These are phyloP conservation scores for Geopemphigus sp. DNA, from an alignment of 1,140 invertebrate species.

Conservation along the genomic window DNA sequence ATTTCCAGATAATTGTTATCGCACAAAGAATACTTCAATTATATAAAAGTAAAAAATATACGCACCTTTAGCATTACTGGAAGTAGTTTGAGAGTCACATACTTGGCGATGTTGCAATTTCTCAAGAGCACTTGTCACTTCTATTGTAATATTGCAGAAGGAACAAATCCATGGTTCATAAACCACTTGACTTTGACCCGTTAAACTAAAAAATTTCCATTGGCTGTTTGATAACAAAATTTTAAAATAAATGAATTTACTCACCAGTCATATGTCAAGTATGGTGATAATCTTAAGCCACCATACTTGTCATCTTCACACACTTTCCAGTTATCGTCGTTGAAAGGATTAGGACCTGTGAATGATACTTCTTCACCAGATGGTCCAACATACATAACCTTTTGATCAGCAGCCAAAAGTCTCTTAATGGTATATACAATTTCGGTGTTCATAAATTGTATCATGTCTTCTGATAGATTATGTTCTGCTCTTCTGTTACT, in stretches of 20 bases:
- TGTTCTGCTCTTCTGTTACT: conserved; percentile 57
- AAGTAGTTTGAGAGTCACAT: conserved; percentile 41
- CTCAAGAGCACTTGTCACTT: conserved; percentile 36
- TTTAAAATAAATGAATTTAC: conserved; percentile 51
- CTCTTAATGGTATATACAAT: conserved; percentile 80
- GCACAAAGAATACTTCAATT: background rate
- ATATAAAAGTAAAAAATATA: background rate
- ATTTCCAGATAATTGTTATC: background rate
- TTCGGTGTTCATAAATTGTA: conserved; percentile 74
- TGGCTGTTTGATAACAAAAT: background rate
- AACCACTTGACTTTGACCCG: conserved; percentile 38
- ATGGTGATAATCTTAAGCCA: conserved; percentile 76
- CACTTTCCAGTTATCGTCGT: conserved; percentile 62
- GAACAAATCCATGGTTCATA: conserved; percentile 40
- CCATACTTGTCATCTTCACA: conserved; percentile 72
- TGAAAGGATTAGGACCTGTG: conserved; percentile 70
- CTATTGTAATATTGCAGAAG: conserved; percentile 20
- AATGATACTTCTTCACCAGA: conserved; percentile 53
- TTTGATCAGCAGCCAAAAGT: conserved; percentile 81
- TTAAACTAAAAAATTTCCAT: conserved; percentile 40
- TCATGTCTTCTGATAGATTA: conserved; percentile 67
- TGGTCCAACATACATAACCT: conserved; percentile 66
- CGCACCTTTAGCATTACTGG: background rate
- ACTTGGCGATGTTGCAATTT: conserved; percentile 42
- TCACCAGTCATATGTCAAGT: conserved; percentile 84